Base-by-base conservation (phyloP, 2,888 invertebrate species). In the Agelastica alni region DNA sequence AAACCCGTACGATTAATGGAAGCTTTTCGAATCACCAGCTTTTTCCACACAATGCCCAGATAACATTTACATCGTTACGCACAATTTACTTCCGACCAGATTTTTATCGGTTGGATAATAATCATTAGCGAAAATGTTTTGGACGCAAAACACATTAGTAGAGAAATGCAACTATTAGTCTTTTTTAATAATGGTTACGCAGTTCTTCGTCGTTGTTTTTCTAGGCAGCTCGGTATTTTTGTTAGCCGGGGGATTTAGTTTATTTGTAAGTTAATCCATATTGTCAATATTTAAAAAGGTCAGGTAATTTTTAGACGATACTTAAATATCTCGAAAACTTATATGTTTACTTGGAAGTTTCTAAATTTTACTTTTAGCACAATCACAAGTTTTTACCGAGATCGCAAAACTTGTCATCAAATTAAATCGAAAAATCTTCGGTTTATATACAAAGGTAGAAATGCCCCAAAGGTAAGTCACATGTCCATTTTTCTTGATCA, bases 41-140 rank as follows among this genome's bases (percentile, higher is more conserved):
- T 48, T 48, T 48, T 49, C 41, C 49, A 18, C 16, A 12, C 17
- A 47, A 12, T 46, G 31, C 34, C 20, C 32, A 42, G 41, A 43
- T 61, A 54, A 60, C 62, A 69, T 70, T 70, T 70, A 66, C 67
- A 69, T 69, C 62, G 64, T 63, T 63, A 69, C 68, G 67, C 68
- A 67, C 66, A 70, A 69, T 69, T 70, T 70, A 53, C 18, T 34
- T 9, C 51, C 31, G 63, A 62, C 56, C 63, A 65, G 68, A 70
- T 68, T 64, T 62, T 49, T 67, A 70, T 68, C 63, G 52, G 47
- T 34, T 53, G 34, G 59, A 66, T 31, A 65, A 68, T 64, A 66
- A 69, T 72, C 71, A 70, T 72, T 69, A 70, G 70, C 66, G 14
- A 67, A 71, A 70, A 69, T 70, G 70, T 67, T 70, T 69, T 66